Percentiles rank a stretch among this genome's conserved stretches.
Evolutionary conservation across 2,888 invertebrate species (phyloP).

Genomic region (Ceriagrion tenellum): DNA sequence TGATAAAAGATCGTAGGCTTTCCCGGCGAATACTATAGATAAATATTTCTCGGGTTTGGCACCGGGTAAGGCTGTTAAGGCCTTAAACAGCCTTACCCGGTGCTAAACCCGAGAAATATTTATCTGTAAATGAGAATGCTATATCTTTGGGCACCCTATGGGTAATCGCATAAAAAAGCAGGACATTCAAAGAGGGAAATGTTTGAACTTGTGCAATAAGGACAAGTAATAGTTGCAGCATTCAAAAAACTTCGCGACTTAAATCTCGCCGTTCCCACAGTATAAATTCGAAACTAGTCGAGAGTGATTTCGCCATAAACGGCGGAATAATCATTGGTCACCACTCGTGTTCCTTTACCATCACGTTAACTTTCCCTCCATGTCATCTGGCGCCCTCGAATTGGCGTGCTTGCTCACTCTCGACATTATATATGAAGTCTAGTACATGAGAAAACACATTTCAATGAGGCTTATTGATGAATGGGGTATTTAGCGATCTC

Average conservation of each 20-base stretch:
- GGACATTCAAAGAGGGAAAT: too few species aligned
- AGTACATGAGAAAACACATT: background rate
- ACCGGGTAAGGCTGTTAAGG: too few species aligned
- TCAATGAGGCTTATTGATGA: background rate
- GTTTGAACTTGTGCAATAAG: too few species aligned
- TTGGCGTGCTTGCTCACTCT: background rate
- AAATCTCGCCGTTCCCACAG: background rate
- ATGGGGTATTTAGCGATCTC: too few species aligned
- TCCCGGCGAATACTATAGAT: too few species aligned
- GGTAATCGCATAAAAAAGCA: too few species aligned
- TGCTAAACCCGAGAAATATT: too few species aligned
- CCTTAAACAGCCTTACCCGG: too few species aligned
- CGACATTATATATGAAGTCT: background rate
- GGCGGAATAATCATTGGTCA: slow-evolving; percentile 68
- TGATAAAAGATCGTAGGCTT: too few species aligned
- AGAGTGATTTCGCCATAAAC: slow-evolving; percentile 68
- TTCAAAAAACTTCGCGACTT: background rate
- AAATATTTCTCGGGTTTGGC: too few species aligned
- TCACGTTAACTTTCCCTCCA: background rate
- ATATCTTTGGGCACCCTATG: too few species aligned
- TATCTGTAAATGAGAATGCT: too few species aligned
- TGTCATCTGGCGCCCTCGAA: background rate
- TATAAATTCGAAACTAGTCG: slow-evolving; percentile 68
- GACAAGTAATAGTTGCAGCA: background rate
- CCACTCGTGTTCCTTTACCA: slow-evolving; percentile 71